phyloP scores from a whole-genome alignment of 2,113 vertebrate genomes.

The Asarcornis scutulata region DNA sequence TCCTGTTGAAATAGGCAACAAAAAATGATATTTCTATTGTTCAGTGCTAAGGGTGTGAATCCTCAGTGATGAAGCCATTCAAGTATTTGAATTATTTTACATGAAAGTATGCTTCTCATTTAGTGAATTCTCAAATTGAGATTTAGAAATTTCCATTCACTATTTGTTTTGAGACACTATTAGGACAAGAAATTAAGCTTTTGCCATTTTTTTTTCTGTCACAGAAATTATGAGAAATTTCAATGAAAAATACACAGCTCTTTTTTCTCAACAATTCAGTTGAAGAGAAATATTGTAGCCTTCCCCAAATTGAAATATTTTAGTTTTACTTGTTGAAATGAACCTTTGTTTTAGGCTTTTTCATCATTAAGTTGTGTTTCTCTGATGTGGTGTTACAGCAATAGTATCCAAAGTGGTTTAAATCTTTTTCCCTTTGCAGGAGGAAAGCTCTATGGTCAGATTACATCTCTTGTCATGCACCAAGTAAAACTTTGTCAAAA shows the following conservation, averaged over 20 bases:
- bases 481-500: not conserved
- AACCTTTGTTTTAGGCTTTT: not conserved
- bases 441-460: not conserved
- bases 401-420: not conserved
- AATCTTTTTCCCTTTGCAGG: not conserved
- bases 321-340: not conserved
- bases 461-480: not conserved
- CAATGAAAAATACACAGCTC: not conserved
- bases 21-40: not conserved
- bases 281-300: not conserved
- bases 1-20: not conserved
- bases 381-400: not conserved
- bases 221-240: not conserved
- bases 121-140: not conserved
- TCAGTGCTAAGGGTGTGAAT: not conserved
- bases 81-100: not conserved
- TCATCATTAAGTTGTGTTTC: not conserved
- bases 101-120: not conserved
- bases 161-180: not conserved
- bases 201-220: not conserved
- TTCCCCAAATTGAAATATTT: not conserved
- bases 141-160: not conserved
- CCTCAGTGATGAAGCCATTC: not conserved
- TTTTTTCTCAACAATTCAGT: not conserved
- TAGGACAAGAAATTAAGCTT: not conserved